Base-by-base conservation (phyloP, 2,113 vertebrate genomes). In the Pycnonotus jocosus region DNA sequence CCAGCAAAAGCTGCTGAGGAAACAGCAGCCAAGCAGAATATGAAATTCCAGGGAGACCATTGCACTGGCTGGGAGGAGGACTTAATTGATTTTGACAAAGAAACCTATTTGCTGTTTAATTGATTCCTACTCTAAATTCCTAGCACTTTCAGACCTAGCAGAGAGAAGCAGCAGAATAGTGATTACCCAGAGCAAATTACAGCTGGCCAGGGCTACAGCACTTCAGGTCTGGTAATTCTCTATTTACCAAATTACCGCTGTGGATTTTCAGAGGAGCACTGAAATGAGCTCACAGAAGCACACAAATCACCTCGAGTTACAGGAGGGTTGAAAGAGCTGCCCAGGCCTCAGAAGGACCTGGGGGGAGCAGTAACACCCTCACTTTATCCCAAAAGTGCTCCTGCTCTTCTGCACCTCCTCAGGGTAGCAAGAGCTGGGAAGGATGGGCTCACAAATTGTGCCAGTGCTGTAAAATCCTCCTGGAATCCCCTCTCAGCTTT, bases 81-180 rank as follows among this genome's bases (percentile, higher is more conserved):
- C 85, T 97, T 97, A 97, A 96, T 95, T 96, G 95, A 94, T 97
- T 92, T 97, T 97, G 97, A 98, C 97, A 97, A 97, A 98, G 96
- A 97, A 98, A 96, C 96, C 98, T 97, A 97, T 98, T 98, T 98
- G 97, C 97, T 97, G 95, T 97, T 97, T 98, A 98, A 98, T 98
- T 98, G 97, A 98, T 97, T 97, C 97, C 87, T 95, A 90, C 95
- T 98, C 97, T 97, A 97, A 96, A 97, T 97, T 98, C 97, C 96
- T 91, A 93, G 97, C 45, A 38, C 94, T 90, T 94, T 87, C 88
- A 92, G 86, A 81, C 45, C 72, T 72, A 95, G 97, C 86, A 96
- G 74, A 79, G 76, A 83, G 69, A 83, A 96, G 81, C 86, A 93
- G 86, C 90, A 94, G 85, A 82, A 93, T 94, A 91, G 86, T 96